Percentiles rank a stretch among this genome's conserved stretches.
Evolutionary conservation across 2,113 vertebrate species (phyloP).

Genomic region (Nibea coibor): DNA sequence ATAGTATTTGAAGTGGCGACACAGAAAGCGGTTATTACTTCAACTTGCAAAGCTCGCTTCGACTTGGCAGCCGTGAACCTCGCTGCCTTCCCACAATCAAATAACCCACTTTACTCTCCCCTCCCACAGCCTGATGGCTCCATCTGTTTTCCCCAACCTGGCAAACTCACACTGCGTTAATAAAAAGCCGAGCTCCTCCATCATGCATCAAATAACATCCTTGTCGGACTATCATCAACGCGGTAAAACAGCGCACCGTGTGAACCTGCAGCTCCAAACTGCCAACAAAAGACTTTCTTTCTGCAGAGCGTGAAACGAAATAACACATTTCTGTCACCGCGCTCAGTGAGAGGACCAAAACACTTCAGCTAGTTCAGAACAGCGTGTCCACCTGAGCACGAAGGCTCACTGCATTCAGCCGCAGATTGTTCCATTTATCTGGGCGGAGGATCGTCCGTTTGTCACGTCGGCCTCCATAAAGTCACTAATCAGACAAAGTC

Average conservation of each 20-base stretch:
- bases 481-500: no score
- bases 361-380: no score
- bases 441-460: no score
- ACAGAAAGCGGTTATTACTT: conserved; percentile 2
- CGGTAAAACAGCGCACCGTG: not conserved
- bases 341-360: not conserved
- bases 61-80: conserved; percentile 11
- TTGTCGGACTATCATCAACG: not conserved
- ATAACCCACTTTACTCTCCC: not conserved
- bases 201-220: conserved; percentile 8
- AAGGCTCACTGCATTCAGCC: no score
- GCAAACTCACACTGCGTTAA: conserved; percentile 11
- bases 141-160: conserved; percentile 29
- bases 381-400: not conserved
- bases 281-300: not conserved
- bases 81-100: not conserved
- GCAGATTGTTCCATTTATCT: no score
- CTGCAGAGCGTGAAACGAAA: not conserved
- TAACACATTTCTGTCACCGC: not conserved
- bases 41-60: not conserved
- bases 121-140: not conserved
- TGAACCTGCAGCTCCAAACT: conserved; percentile 4
- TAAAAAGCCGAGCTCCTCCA: not conserved
- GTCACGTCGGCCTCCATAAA: no score
- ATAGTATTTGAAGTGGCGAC: conserved; percentile 23